A percentile compares a stretch with the other conserved stretches of the same genome.
Conservation (phyloP, 2,113 vertebrate species). For the Pelmatolapia mariae region DNA sequence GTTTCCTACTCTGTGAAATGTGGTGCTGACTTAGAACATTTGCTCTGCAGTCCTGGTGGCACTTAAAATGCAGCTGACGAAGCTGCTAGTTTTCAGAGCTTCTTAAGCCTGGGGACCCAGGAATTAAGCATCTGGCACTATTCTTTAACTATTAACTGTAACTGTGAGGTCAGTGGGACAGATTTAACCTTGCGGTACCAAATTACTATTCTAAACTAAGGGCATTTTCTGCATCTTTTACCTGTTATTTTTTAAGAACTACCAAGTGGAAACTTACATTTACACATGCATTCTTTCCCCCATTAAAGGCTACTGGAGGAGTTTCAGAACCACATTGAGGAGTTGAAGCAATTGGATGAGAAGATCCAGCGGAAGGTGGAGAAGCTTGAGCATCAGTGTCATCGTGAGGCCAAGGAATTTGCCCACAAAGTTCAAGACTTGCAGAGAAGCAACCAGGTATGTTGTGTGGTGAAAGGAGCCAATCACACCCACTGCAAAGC, state of each 20-base stretch:
- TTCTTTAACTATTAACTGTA: constrained; percentile 58
- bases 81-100: constrained; percentile 64
- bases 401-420: constrained; percentile 97
- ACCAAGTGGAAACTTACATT: not conserved
- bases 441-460: constrained; percentile 97
- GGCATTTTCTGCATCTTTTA: not conserved
- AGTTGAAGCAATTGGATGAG: constrained; percentile 95
- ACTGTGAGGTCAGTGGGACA: constrained; percentile 54
- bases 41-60: constrained; percentile 68
- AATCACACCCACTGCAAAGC: not conserved
- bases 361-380: constrained; percentile 95
- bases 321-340: constrained; percentile 97
- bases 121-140: constrained; percentile 55
- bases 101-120: constrained; percentile 63
- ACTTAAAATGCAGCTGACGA: constrained; percentile 76
- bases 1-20: constrained; percentile 70
- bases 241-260: not conserved
- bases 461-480: not conserved
- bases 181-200: constrained; percentile 37
- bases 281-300: not conserved
- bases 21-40: constrained; percentile 76
- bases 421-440: constrained; percentile 97
- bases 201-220: constrained; percentile 17
- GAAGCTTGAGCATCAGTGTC: constrained; percentile 95
- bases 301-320: constrained; percentile 86